Base-by-base conservation (phyloP, 2,113 vertebrate species). In the Saiga tatarica region DNA sequence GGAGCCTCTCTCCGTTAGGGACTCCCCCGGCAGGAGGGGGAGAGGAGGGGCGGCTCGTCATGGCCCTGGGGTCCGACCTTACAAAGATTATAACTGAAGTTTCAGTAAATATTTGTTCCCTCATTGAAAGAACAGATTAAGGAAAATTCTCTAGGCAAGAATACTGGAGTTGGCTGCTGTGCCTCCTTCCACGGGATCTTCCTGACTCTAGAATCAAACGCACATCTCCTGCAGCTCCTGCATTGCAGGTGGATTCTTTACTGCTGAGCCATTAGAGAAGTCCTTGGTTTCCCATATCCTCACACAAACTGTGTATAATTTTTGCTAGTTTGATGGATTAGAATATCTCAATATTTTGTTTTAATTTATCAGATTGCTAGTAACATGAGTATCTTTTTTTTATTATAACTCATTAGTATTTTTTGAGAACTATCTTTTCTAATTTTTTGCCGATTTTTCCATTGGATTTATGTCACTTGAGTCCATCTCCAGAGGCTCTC, bases 321-420 rank as follows among this genome's bases (percentile, higher is more conserved):
- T 88, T 81, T 76, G 30, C 47, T 39, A 26, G 5, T 36, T 2
- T 62, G 39, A n/a, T 95, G 14, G 8, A 59, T 79, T 9, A 79
- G 28, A 95, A 45, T 9, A 57, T 93, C 87, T 96, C 26, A 89
- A 36, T 55, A 76, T 87, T 95, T 95, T 86, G 6, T 79, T 92
- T 92, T 33, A 57, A 50, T 57, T 93, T 95, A 23, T 81, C 25
- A 94, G 55, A 76, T 87, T 82, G 21, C 7, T 86, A 52, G 15
- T 78, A 6, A 83, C 19, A 82, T 12, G 26, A 88, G 13, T 10
- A 60, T 55, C 39, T 76, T 94, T 67, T 50, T 19, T 33, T 47
- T 83, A 93, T 81, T 86, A 25, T 33, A 64, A 81, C 2, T 76
- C 81, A 2, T 82, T 84, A 67, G 60, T 64, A 92, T 90, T 92